Base-by-base conservation (phyloP, 53 echinoderm and acorn worm genomes). In the Holothuria scabra region DNA sequence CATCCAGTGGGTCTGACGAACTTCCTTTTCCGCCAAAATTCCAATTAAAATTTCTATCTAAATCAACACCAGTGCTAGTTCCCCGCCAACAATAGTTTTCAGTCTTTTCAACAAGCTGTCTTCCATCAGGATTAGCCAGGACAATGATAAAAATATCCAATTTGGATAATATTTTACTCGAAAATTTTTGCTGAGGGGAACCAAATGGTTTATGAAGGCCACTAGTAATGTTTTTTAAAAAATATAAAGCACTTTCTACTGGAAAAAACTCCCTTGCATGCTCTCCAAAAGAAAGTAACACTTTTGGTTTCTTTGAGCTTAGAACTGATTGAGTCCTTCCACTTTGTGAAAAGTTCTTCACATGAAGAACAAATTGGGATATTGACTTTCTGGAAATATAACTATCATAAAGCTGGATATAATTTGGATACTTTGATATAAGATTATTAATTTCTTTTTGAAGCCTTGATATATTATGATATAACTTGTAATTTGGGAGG, bases 211-310 rank as follows among this genome's bases (percentile, higher is more conserved):
- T 86, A 14, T 49, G 57, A 59, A 97, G 59, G 20, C 97, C 97
- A 29, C 59, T 64, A 3, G 89, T 92, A 19, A 97, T 84, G 46
- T 91, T 90, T 31, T 80, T 84, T 44, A 97, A 48, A 8, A 97
- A 83, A 59, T 90, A 87, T 58, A 97, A 86, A 13, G 94, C 57
- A 74, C 97, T 94, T 65, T 97, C 97, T 2, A 97, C 84, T 6
- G 97, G 97, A 52, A 97, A 90, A 66, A 97, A 97, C 84, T 97
- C 97, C 56, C 97, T 84, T 2, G 97, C 97, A 68, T 97, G 97
- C 67, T 97, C 97, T 28, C 97, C 97, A 56, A 82, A 97, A 0
- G 97, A 97, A 20, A 97, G 84, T 59, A 97, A 66, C 13, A 97
- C 88, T 75, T 87, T 94, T 31, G 94, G 90, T 60, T 90, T 94